Conservation (phyloP, 2,797 vertebrate species). For the Myotis myotis region DNA sequence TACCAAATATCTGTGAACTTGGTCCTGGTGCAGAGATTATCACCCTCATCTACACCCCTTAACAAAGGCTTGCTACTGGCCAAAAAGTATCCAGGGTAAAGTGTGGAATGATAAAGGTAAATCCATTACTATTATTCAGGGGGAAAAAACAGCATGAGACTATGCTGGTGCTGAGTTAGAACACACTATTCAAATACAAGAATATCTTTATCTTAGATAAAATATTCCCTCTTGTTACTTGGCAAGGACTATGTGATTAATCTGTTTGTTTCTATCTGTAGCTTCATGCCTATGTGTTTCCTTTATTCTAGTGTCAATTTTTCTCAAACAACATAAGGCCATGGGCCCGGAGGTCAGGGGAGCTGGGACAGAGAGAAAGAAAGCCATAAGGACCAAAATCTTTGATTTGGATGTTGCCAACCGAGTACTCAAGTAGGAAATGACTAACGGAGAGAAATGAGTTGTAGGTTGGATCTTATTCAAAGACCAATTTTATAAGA, state of each 20-base stretch:
- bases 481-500: neutral
- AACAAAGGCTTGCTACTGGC: neutral
- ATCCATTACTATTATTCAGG: neutral
- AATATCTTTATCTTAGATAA: neutral
- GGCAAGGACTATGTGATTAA: neutral
- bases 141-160: neutral
- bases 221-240: neutral
- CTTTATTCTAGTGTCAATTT: neutral
- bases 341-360: accelerated
- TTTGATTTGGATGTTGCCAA: neutral
- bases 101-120: neutral
- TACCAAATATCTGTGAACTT: neutral
- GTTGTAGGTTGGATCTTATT: neutral
- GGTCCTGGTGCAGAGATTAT: neutral
- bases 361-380: neutral
- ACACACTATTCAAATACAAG: neutral
- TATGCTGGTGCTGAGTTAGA: neutral
- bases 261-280: neutral
- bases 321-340: neutral
- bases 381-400: neutral
- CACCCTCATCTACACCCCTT: neutral
- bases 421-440: neutral
- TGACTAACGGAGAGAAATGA: neutral
- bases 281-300: neutral
- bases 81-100: neutral